Conservation (phyloP, 2,888 invertebrate species). For the Pelosia muscerda region DNA sequence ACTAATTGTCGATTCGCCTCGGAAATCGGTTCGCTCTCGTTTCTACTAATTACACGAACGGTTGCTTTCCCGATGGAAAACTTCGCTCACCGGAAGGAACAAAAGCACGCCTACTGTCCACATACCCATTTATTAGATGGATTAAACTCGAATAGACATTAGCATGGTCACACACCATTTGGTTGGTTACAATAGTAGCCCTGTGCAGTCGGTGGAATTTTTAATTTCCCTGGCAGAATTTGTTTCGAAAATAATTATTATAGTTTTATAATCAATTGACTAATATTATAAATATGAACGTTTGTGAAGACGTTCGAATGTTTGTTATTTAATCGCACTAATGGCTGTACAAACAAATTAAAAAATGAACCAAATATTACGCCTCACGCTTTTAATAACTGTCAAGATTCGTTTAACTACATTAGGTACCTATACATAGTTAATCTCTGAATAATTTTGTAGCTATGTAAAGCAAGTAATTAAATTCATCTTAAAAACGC, state of each 20-base stretch:
- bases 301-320: too few species aligned
- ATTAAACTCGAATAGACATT: conserved; percentile 27
- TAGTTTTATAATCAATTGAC: too few species aligned
- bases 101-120: conserved; percentile 35
- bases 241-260: background rate
- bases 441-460: too few species aligned
- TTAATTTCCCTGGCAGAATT: background rate
- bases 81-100: conserved; percentile 65
- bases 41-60: conserved; percentile 80
- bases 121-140: conserved; percentile 36
- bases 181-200: conserved; percentile 3
- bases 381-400: too few species aligned
- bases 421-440: too few species aligned
- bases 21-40: conserved; percentile 85
- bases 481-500: too few species aligned
- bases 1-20: conserved; percentile 81
- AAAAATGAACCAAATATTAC: too few species aligned
- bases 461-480: too few species aligned
- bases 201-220: background rate
- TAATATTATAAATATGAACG: too few species aligned
- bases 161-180: background rate
- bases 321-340: too few species aligned
- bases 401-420: too few species aligned
- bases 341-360: too few species aligned
- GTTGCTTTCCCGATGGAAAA: conserved; percentile 80